These are phyloP conservation scores for Brachionus paranguensis DNA, from an alignment of 1,140 invertebrate species.

Conservation along the genomic window DNA sequence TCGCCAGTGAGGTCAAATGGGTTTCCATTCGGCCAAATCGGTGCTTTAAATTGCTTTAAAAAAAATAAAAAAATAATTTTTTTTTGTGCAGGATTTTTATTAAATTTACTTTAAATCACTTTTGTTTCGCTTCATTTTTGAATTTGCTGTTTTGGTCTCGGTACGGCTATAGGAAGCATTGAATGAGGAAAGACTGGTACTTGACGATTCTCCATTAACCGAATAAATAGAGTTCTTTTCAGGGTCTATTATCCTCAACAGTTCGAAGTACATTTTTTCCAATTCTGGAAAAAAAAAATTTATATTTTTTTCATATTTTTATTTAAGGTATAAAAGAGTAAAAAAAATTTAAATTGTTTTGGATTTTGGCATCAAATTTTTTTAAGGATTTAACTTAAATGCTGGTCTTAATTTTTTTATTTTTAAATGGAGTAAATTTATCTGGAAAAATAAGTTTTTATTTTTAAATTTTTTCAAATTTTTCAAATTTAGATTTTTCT, in stretches of 20 bases:
- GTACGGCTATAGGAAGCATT: neutral
- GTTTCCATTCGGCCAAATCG: conserved; percentile 81
- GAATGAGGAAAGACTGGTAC: conserved; percentile 18
- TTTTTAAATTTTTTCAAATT: no score
- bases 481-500: no score
- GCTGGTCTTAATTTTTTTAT: no score
- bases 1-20: conserved; percentile 80
- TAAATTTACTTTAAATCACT: neutral
- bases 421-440: no score
- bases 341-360: no score
- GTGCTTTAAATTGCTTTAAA: conserved; percentile 69
- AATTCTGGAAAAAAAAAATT: conserved; percentile 16
- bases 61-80: conserved; percentile 39
- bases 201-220: neutral
- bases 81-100: neutral
- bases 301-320: no score
- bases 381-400: no score
- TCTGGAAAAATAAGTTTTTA: no score
- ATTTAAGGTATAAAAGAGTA: neutral
- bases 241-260: conserved; percentile 22
- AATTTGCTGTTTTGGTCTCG: neutral
- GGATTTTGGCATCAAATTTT: no score
- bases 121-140: neutral
- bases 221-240: conserved; percentile 1
- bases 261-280: conserved; percentile 39